Conservation (phyloP, 2,888 invertebrate species). For the Acrobasis suavella region DNA sequence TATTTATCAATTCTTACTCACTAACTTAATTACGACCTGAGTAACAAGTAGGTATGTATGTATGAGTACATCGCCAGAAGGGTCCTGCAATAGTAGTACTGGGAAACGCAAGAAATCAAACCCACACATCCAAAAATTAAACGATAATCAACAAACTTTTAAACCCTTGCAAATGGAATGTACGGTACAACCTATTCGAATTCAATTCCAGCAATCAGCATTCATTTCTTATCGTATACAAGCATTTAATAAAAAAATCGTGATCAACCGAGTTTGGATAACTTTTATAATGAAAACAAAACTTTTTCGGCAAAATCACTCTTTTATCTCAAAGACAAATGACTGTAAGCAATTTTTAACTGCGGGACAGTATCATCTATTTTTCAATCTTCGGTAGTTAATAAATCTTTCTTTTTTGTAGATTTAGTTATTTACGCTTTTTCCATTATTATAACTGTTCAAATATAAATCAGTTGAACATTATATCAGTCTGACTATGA, state of each 20-base stretch:
- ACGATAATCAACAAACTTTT: slow-evolving; percentile 51
- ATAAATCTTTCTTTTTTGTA: too few species aligned
- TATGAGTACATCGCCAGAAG: slow-evolving; percentile 47
- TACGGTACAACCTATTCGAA: slow-evolving; percentile 37
- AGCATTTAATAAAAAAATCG: slow-evolving; percentile 9
- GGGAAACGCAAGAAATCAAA: slow-evolving; percentile 42
- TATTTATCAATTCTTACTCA: slow-evolving; percentile 79
- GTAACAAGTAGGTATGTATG: slow-evolving; percentile 73
- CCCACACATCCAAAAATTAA: slow-evolving; percentile 46
- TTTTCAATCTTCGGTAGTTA: slow-evolving; percentile 34
- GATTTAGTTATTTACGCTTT: neutral
- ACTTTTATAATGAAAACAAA: slow-evolving; percentile 37
- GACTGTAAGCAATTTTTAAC: slow-evolving; percentile 54
- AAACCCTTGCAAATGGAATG: slow-evolving; percentile 56
- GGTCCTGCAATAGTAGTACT: slow-evolving; percentile 34
- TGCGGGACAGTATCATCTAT: slow-evolving; percentile 46
- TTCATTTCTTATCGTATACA: slow-evolving; percentile 23
- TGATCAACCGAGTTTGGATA: slow-evolving; percentile 1
- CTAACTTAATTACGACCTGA: slow-evolving; percentile 79
- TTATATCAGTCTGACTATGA: neutral
- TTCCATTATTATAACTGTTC: neutral
- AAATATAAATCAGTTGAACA: neutral
- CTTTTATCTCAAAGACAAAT: slow-evolving; percentile 58
- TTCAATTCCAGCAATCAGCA: slow-evolving; percentile 30
- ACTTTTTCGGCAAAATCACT: slow-evolving; percentile 35